Percentiles rank a stretch among this genome's conserved stretches.
Conservation (phyloP, 2,888 invertebrate species). For the Galeopsomyia nigrocyanea region DNA sequence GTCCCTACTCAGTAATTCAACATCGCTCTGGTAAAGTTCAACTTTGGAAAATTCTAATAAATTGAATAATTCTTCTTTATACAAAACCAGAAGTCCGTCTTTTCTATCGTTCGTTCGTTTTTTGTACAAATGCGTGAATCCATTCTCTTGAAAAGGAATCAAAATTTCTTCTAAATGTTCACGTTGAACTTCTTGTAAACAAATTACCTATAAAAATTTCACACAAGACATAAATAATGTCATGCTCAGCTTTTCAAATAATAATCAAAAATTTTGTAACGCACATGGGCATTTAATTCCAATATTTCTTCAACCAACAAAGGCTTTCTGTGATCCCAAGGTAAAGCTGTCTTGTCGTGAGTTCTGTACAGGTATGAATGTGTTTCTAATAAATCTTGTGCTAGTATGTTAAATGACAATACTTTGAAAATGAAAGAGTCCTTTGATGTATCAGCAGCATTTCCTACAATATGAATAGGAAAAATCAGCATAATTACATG, state of each 20-base stretch:
- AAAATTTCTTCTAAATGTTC: conserved; percentile 78
- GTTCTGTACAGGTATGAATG: conserved; percentile 81
- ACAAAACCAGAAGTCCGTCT: conserved; percentile 95
- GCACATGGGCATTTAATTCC: conserved; percentile 74
- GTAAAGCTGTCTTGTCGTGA: conserved; percentile 73
- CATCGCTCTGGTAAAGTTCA: conserved; percentile 77
- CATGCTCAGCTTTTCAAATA: background rate
- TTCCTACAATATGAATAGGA: conserved; percentile 50
- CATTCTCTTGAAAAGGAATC: conserved; percentile 71
- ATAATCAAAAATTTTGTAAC: too few relatives aligned
- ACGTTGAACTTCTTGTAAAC: conserved; percentile 92
- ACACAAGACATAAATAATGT: conserved; percentile 57
- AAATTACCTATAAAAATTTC: conserved; percentile 76
- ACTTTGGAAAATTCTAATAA: conserved; percentile 78
- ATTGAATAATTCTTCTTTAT: conserved; percentile 77
- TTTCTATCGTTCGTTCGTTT: conserved; percentile 83
- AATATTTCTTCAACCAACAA: conserved; percentile 74
- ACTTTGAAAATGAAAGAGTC: conserved; percentile 75
- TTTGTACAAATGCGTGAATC: conserved; percentile 84
- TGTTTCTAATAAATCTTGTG: conserved; percentile 83
- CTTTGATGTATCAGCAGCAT: conserved; percentile 53
- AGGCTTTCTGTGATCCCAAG: conserved; percentile 79
- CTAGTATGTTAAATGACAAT: conserved; percentile 90
- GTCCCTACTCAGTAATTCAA: conserved; percentile 82
- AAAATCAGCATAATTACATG: too few relatives aligned